Percentiles rank a stretch among this genome's conserved stretches.
Conservation (phyloP, 2,797 vertebrate genomes). For the Taeniopygia guttata region DNA sequence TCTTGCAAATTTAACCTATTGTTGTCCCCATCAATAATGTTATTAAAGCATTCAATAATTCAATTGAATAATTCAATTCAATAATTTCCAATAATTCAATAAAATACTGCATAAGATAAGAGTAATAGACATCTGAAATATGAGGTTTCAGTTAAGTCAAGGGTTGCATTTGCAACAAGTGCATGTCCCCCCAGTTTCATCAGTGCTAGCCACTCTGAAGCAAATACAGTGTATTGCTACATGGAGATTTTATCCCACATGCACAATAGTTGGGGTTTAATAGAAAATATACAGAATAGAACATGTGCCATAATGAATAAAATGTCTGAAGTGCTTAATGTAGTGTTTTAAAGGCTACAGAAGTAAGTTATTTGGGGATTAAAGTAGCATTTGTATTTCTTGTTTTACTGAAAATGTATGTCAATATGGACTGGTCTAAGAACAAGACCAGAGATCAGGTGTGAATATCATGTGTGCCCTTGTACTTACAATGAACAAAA, state of each 20-base stretch:
- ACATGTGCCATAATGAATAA: background rate
- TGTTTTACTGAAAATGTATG: background rate
- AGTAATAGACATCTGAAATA: background rate
- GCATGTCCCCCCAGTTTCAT: background rate
- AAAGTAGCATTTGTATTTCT: background rate
- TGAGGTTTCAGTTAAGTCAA: background rate
- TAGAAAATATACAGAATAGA: background rate
- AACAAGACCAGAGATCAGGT: background rate
- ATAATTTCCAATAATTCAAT: background rate
- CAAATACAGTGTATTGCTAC: background rate
- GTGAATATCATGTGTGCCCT: background rate
- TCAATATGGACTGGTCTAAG: background rate
- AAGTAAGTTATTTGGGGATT: background rate
- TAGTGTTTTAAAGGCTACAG: background rate
- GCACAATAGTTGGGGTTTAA: background rate
- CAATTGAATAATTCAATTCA: too few relatives aligned
- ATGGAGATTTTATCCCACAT: background rate
- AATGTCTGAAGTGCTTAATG: background rate
- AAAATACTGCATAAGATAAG: background rate
- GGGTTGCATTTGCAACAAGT: background rate
- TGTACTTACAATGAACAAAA: background rate
- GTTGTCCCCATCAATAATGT: background rate
- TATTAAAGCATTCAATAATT: background rate
- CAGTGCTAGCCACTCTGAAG: background rate
- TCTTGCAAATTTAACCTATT: background rate